phyloP scores from a whole-genome alignment of 2,888 invertebrate genomes.

The Abscondita cerata region DNA sequence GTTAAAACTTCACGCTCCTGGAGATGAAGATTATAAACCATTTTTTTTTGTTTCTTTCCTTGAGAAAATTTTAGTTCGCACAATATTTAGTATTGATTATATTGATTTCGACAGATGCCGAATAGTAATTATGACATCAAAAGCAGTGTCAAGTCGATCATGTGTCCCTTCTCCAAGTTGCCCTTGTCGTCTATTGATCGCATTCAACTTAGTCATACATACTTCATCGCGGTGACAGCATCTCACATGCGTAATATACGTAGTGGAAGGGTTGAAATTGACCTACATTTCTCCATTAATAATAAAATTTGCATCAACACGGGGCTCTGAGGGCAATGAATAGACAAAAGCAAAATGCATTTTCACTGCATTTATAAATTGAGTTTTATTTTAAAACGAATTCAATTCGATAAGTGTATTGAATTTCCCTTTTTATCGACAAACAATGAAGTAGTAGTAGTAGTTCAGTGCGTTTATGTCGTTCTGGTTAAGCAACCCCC shows the following conservation, averaged over 20 bases:
- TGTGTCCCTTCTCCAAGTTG: slow-evolving; percentile 25
- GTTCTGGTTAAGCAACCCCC: slow-evolving; percentile 24
- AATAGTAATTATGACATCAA: slow-evolving; percentile 19
- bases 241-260: slow-evolving; percentile 26
- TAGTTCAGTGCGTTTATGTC: slow-evolving; percentile 15
- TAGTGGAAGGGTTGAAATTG: slow-evolving; percentile 26
- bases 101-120: slow-evolving; percentile 1
- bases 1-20: too few relatives aligned
- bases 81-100: background rate
- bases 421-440: slow-evolving; percentile 19
- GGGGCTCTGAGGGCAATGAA: slow-evolving; percentile 12
- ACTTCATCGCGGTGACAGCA: slow-evolving; percentile 25
- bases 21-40: too few relatives aligned
- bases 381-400: background rate
- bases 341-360: too few relatives aligned
- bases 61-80: too few relatives aligned
- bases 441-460: slow-evolving; percentile 22
- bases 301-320: slow-evolving; percentile 17
- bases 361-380: background rate
- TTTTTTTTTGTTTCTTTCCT: too few relatives aligned
- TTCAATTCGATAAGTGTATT: background rate
- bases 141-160: slow-evolving; percentile 20
- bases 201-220: slow-evolving; percentile 25
- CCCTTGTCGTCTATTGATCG: slow-evolving; percentile 29
- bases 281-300: slow-evolving; percentile 25